Conservation (phyloP, 2,888 invertebrate genomes). For the Idaea dimidiata region DNA sequence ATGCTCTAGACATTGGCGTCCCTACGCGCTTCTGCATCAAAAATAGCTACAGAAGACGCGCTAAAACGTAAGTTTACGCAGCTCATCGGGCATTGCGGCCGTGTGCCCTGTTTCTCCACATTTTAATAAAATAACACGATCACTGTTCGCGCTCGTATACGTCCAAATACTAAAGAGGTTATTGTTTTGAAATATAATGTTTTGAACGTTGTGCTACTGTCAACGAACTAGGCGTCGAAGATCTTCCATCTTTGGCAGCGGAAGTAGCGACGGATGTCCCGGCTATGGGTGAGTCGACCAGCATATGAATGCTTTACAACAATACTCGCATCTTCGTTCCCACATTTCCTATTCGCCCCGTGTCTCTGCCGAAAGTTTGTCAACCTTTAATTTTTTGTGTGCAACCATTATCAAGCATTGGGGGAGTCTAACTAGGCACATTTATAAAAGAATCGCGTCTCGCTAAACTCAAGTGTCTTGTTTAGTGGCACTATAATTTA, state of each 20-base stretch:
- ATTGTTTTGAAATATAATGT: constrained; percentile 40
- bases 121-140: constrained; percentile 30
- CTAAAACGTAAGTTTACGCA: constrained; percentile 71
- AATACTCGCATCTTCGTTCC: constrained; percentile 65
- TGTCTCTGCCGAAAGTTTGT: constrained; percentile 77
- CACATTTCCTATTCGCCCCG: constrained; percentile 75
- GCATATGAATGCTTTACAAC: constrained; percentile 76
- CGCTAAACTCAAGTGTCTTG: constrained; percentile 20
- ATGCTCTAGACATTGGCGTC: constrained; percentile 80
- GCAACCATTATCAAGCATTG: constrained; percentile 45
- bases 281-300: constrained; percentile 74
- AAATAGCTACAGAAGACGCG: constrained; percentile 77
- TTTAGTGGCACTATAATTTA: constrained; percentile 24
- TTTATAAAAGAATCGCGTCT: constrained; percentile 36
- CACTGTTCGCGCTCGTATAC: constrained; percentile 25
- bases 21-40: constrained; percentile 77
- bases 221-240: constrained; percentile 71
- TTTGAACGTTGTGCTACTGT: constrained; percentile 48
- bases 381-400: constrained; percentile 75
- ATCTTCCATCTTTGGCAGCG: constrained; percentile 80
- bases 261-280: constrained; percentile 78
- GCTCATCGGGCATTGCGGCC: constrained; percentile 64
- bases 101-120: constrained; percentile 41
- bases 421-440: constrained; percentile 20
- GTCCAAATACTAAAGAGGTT: constrained; percentile 27